These are phyloP conservation scores for Xyliphius kryptos DNA, from an alignment of 2,113 vertebrate species.

Conservation along the genomic window DNA sequence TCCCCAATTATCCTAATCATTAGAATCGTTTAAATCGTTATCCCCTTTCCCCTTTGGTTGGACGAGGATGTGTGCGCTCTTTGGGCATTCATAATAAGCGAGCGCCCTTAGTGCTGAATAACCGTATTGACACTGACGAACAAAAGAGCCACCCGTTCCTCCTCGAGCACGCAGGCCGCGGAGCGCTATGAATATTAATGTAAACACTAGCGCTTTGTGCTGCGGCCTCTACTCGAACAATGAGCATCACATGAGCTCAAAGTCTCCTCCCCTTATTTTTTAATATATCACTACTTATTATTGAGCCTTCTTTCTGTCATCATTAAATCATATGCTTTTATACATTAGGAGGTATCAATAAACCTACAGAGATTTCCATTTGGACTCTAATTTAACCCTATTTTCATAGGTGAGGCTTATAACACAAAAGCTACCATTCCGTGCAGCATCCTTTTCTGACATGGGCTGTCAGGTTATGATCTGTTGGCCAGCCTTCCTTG, in stretches of 20 bases:
- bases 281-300: no score
- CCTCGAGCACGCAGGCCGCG: conserved; percentile 64
- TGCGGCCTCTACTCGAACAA: conserved; percentile 69
- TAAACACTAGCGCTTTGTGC: conserved; percentile 76
- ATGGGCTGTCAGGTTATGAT: neutral
- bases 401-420: no score
- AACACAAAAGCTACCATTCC: no score
- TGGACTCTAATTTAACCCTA: no score
- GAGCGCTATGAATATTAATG: conserved; percentile 80
- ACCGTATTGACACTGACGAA: conserved; percentile 73
- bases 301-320: no score
- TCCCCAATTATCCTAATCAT: neutral
- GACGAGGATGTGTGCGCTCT: conserved; percentile 54
- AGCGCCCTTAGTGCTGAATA: conserved; percentile 71
- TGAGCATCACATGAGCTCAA: conserved; percentile 59
- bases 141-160: conserved; percentile 80
- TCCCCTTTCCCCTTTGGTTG: conserved; percentile 39
- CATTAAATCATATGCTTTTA: no score
- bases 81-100: conserved; percentile 59
- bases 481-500: no score
- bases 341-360: no score
- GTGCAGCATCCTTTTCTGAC: neutral
- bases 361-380: no score
- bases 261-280: no score
- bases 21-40: conserved; percentile 33